Evolutionary conservation across 1,140 invertebrate genomes (phyloP).

Genomic region (Drosophila nebulosa): DNA sequence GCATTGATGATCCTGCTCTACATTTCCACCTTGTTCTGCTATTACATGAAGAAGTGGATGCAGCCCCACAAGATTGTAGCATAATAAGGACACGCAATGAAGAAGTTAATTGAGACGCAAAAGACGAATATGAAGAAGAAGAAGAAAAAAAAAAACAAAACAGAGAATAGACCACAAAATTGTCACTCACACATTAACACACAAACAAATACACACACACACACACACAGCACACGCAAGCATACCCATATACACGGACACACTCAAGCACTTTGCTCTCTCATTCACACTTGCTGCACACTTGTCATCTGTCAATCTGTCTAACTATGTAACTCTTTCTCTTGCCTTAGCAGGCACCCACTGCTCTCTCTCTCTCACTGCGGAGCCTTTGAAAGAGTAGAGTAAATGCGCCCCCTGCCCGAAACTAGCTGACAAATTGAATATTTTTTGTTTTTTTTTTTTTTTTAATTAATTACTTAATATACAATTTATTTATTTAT

Average conservation of each 20-base stretch:
- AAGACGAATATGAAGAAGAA: conserved; percentile 13
- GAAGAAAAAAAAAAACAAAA: conserved; percentile 15
- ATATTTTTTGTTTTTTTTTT: conserved; percentile 76
- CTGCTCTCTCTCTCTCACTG: background rate
- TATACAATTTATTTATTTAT: conserved; percentile 78
- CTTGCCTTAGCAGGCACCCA: conserved; percentile 22
- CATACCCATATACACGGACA: conserved; percentile 15
- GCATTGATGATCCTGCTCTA: conserved; percentile 94
- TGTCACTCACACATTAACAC: conserved; percentile 44
- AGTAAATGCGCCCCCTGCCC: background rate
- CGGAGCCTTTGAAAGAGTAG: conserved; percentile 12
- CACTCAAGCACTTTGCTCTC: conserved; percentile 9
- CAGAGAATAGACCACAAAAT: conserved; percentile 60
- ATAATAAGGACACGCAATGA: conserved; percentile 82
- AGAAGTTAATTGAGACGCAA: conserved; percentile 10
- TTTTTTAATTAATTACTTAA: conserved; percentile 68
- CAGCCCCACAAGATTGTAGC: conserved; percentile 90
- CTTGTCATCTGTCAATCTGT: background rate
- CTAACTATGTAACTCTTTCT: conserved; percentile 39
- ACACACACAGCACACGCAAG: conserved; percentile 13
- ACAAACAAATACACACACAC: conserved; percentile 20
- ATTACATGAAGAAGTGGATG: conserved; percentile 95
- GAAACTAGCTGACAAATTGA: conserved; percentile 55
- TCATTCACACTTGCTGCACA: conserved; percentile 19
- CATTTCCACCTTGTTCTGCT: conserved; percentile 92